Percentiles rank a stretch among this genome's conserved stretches.
These are phyloP conservation scores for Mandrillus leucophaeus DNA, from an alignment of 2,113 vertebrate species.

Conservation along the genomic window DNA sequence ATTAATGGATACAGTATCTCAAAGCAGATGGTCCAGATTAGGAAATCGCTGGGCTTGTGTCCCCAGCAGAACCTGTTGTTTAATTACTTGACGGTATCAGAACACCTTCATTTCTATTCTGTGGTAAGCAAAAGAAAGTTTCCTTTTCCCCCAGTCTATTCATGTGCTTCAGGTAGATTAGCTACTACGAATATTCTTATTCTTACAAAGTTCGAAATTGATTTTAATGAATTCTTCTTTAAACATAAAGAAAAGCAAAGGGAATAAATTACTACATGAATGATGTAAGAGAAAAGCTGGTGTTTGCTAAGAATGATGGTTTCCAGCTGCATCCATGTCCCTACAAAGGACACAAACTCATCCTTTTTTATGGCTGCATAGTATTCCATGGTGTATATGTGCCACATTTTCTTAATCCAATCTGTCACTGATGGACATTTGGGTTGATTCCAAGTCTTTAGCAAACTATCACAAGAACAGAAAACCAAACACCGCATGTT, in stretches of 20 bases:
- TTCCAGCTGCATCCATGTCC: no score
- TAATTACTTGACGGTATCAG: constrained; percentile 93
- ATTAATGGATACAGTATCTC: constrained; percentile 93
- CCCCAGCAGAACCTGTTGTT: constrained; percentile 96
- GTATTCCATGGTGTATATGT: no score
- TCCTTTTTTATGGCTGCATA: no score
- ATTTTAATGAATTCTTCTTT: not conserved
- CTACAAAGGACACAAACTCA: no score
- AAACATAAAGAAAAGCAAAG: not conserved
- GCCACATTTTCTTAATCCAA: no score
- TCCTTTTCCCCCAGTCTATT: not conserved
- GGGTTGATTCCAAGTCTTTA: no score
- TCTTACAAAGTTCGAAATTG: not conserved
- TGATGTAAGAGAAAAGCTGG: not conserved
- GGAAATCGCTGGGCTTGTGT: constrained; percentile 93
- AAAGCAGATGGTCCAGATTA: constrained; percentile 93
- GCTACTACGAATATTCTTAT: not conserved
- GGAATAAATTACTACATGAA: not conserved
- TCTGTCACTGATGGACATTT: no score
- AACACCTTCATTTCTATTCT: constrained; percentile 94
- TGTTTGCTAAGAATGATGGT: no score
- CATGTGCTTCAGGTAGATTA: not conserved
- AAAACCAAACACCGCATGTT: no score
- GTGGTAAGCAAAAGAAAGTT: constrained; percentile 85
- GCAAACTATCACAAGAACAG: no score